Percentiles rank a stretch among this genome's conserved stretches.
phyloP scores from a whole-genome alignment of 2,113 vertebrate genomes.

The Vicugna pacos region DNA sequence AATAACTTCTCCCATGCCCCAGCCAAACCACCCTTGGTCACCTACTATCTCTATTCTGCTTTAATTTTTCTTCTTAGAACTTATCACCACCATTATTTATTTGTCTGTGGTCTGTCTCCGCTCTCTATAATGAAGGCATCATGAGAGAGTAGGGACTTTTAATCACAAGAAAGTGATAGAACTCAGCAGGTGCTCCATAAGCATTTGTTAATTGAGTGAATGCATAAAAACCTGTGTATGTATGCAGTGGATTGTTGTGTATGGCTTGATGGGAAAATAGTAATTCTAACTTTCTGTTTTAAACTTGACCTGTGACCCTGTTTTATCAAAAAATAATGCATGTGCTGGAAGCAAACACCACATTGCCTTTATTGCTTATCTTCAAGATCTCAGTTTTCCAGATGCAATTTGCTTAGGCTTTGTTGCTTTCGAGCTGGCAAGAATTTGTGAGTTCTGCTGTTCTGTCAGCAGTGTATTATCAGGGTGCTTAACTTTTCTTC shows the following conservation, averaged over 20 bases:
- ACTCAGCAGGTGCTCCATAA: background rate
- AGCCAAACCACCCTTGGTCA: background rate
- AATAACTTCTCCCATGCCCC: background rate
- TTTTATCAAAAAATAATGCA: conserved; percentile 30
- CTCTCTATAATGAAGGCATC: background rate
- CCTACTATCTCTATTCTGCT: background rate
- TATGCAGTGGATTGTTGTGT: background rate
- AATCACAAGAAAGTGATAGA: background rate
- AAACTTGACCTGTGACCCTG: background rate
- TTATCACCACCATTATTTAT: background rate
- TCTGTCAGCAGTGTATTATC: background rate
- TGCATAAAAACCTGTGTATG: background rate
- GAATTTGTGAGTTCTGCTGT: background rate
- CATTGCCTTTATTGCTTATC: background rate
- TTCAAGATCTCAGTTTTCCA: background rate
- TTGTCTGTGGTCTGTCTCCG: background rate
- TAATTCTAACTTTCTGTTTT: conserved; percentile 21
- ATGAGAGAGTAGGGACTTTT: background rate
- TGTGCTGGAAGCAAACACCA: background rate
- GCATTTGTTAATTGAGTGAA: background rate
- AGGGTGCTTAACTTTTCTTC: conserved; percentile 7
- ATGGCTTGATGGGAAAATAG: background rate
- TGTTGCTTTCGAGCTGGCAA: background rate
- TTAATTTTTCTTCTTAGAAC: conserved; percentile 2
- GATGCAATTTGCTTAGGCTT: background rate